phyloP scores from a whole-genome alignment of 2,113 vertebrate genomes.

The Phyllostomus discolor region DNA sequence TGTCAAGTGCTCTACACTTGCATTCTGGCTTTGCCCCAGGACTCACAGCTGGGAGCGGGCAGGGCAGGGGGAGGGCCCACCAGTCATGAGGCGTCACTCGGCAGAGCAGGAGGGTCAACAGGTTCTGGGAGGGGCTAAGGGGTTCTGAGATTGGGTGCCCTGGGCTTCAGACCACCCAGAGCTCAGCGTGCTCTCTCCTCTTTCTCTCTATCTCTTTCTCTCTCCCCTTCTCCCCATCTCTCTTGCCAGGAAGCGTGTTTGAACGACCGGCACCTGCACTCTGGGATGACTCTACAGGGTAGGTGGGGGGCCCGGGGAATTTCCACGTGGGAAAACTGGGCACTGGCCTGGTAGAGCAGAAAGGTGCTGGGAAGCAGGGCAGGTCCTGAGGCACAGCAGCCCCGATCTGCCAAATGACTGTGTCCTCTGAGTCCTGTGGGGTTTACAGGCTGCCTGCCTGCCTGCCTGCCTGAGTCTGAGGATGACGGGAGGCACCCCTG shows the following conservation, averaged over 20 bases:
- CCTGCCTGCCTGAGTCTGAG: neutral
- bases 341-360: neutral
- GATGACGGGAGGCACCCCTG: neutral
- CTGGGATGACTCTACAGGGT: neutral
- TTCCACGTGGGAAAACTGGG: neutral
- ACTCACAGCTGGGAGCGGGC: neutral
- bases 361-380: neutral
- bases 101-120: neutral
- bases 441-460: neutral
- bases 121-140: neutral
- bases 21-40: neutral
- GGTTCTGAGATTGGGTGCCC: neutral
- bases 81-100: accelerated
- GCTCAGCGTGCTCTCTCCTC: neutral
- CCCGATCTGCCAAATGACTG: neutral
- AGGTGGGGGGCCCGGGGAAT: neutral
- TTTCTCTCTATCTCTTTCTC: neutral
- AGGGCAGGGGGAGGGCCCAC: neutral
- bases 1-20: accelerated
- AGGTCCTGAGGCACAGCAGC: neutral
- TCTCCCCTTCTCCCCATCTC: neutral
- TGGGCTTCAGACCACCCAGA: neutral
- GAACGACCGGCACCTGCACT: neutral
- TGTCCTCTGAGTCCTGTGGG: neutral
- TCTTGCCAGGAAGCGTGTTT: neutral